Base-by-base conservation (phyloP, 1,140 invertebrate species). In the Cydia splendana region DNA sequence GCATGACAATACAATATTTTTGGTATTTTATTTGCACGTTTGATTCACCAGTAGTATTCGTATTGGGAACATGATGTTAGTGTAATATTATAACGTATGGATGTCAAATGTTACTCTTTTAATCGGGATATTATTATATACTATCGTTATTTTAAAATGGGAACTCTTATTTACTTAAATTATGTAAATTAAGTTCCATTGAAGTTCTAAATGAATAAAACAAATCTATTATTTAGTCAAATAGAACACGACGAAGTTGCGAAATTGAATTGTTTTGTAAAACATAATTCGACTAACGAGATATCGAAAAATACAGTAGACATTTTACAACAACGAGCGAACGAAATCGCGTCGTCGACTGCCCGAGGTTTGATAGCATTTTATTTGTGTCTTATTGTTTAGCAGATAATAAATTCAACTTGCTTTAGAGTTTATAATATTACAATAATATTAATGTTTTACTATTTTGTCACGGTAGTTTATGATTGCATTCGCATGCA, bases 261-360 rank as follows among this genome's bases (percentile, higher is more conserved):
- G 91, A 93, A 93, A 93, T 93, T 93, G 91, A 93, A 93, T 93
- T 93, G 91, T 93, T 91, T 87, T 83, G 78, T 83, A 82, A 75
- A 80, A 78, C 53, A 76, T 82, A 74, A 78, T 76, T 73, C 38
- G 38, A 69, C 18, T 76, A 42, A 81, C 38, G 4, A 34, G 65
- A n/a, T 34, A 30, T 38, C 4, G 10, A 74, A 42, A 15, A 24
- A 78, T 57, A 73, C 24, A 38, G 45, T 76, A 48, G 10, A 30
- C 42, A 15, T 42, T 77, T 75, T 75, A 62, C 51, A 45, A 69
- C 67, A 65, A n/a, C 53, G 57, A 75, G 65, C 30, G 65, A 69
- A 38, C 65, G 24, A 38, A 38, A 38, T 69, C 65, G 30, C 65
- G 65, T 69, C 30, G 65, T 69, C 65, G 7, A 53, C 18, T 9